These are phyloP conservation scores for Nowickia ferox DNA, from an alignment of 2,888 invertebrate species.

Conservation along the genomic window DNA sequence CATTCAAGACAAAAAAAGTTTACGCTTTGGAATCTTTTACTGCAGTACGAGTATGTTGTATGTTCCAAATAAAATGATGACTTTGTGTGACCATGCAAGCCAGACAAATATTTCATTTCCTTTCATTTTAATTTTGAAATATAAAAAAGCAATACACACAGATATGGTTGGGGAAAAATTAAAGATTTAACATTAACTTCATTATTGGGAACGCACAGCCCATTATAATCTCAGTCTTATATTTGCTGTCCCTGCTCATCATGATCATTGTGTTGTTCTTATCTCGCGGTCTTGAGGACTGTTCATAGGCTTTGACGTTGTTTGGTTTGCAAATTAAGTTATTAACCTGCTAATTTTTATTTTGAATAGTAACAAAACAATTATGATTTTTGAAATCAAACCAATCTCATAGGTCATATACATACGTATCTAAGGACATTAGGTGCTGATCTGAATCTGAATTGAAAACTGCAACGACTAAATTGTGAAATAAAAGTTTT, in stretches of 20 bases:
- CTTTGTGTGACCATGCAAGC: conserved; percentile 76
- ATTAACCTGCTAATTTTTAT: too few relatives aligned
- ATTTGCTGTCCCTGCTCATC: neutral
- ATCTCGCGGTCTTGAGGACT: neutral
- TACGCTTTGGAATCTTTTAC: conserved; percentile 42
- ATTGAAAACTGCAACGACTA: too few relatives aligned
- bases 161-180: conserved; percentile 39
- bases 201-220: conserved; percentile 6
- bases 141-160: conserved; percentile 13
- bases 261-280: conserved; percentile 17
- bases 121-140: conserved; percentile 71
- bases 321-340: neutral
- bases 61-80: conserved; percentile 81
- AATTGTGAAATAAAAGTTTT: too few relatives aligned
- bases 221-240: conserved; percentile 11
- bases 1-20: conserved; percentile 5
- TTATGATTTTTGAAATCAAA: too few relatives aligned
- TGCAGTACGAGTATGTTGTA: conserved; percentile 25
- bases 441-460: too few relatives aligned
- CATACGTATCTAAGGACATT: too few relatives aligned
- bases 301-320: neutral
- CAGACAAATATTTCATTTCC: conserved; percentile 82
- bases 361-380: too few relatives aligned
- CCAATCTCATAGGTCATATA: too few relatives aligned
- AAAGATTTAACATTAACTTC: conserved; percentile 41